These are phyloP conservation scores for Cyaniris semiargus DNA, from an alignment of 2,888 invertebrate species.

Conservation along the genomic window DNA sequence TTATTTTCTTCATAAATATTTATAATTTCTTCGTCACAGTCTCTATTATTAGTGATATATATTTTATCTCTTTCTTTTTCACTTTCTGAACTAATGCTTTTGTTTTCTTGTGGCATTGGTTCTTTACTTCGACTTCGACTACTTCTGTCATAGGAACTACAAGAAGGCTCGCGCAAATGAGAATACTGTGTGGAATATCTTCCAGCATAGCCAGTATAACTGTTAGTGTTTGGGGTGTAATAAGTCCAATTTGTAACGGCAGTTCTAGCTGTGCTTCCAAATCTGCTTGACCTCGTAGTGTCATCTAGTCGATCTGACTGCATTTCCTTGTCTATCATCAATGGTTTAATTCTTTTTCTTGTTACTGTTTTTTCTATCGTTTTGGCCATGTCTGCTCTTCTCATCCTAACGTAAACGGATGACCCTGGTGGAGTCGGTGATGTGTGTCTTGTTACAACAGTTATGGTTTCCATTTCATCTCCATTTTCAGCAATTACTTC, in stretches of 20 bases:
- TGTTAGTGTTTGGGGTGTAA: conserved; percentile 72
- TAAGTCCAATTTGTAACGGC: conserved; percentile 83
- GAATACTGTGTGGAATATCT: conserved; percentile 73
- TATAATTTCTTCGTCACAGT: conserved; percentile 54
- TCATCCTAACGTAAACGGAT: conserved; percentile 81
- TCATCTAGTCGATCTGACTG: conserved; percentile 88
- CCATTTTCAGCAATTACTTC: conserved; percentile 47
- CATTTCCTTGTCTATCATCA: conserved; percentile 85
- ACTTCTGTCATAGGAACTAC: conserved; percentile 59
- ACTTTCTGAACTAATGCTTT: conserved; percentile 48
- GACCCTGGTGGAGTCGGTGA: conserved; percentile 88
- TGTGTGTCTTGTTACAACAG: conserved; percentile 87
- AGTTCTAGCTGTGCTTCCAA: conserved; percentile 79
- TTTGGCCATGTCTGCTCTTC: conserved; percentile 87
- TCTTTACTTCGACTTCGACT: conserved; percentile 67
- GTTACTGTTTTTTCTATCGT: conserved; percentile 86
- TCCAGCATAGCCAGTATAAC: conserved; percentile 72
- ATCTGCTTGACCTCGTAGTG: conserved; percentile 83
- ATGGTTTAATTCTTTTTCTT: conserved; percentile 77
- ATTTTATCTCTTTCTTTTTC: conserved; percentile 48
- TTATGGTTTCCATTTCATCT: conserved; percentile 71
- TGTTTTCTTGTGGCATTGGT: conserved; percentile 56
- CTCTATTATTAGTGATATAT: conserved; percentile 45
- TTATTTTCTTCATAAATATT: conserved; percentile 63
- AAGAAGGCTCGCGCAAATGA: conserved; percentile 59